These are phyloP conservation scores for Epinotia demarniana DNA, from an alignment of 2,888 invertebrate genomes.

Conservation along the genomic window DNA sequence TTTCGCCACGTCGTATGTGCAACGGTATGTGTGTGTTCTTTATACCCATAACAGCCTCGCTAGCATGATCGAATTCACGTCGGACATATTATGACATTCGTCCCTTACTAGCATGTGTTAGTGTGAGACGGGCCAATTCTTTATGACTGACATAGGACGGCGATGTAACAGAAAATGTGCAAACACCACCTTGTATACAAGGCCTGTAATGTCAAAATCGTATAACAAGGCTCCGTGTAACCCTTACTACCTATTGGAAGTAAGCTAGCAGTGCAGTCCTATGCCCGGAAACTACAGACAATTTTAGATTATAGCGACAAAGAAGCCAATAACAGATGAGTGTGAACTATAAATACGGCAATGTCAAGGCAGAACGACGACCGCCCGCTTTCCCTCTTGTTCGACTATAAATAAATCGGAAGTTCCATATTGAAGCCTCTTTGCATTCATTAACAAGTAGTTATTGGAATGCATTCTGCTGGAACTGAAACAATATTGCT, in stretches of 20 bases:
- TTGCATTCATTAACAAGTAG: constrained; percentile 40
- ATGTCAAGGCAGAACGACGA: constrained; percentile 78
- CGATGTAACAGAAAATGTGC: neutral
- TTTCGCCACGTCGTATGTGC: neutral
- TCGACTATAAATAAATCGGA: constrained; percentile 58
- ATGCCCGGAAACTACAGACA: neutral
- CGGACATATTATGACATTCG: too few relatives aligned
- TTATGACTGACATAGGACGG: too few relatives aligned
- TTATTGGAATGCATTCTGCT: constrained; percentile 32
- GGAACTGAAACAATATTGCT: constrained; percentile 16
- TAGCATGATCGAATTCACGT: too few relatives aligned
- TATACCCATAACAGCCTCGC: too few relatives aligned
- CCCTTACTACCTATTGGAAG: neutral
- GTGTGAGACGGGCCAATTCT: too few relatives aligned
- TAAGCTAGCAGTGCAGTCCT: too few relatives aligned
- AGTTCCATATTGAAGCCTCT: constrained; percentile 49
- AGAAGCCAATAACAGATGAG: constrained; percentile 66
- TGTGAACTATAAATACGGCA: constrained; percentile 74
- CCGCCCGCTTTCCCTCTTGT: constrained; percentile 65
- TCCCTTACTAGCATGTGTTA: too few relatives aligned
- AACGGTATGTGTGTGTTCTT: too few relatives aligned
- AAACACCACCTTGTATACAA: neutral
- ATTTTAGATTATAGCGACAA: constrained; percentile 54
- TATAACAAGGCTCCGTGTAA: neutral
- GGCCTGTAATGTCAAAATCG: neutral